Conservation (phyloP, 2,113 vertebrate genomes). For the Megaleporinus macrocephalus region DNA sequence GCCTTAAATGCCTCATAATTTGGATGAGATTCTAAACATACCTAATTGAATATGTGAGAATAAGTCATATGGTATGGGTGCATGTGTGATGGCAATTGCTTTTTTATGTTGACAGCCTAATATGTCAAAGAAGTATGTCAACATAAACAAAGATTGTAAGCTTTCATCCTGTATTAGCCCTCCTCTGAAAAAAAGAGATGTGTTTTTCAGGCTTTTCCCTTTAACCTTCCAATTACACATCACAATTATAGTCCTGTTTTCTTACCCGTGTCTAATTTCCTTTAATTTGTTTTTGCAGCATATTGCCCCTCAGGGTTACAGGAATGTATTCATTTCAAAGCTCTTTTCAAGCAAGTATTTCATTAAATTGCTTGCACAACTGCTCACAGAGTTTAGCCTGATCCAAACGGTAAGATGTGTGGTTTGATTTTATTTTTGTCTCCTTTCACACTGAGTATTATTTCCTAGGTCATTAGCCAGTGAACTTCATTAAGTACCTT, state of each 20-base stretch:
- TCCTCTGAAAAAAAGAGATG: neutral
- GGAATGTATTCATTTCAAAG: conserved; percentile 21
- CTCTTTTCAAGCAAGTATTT: conserved; percentile 3
- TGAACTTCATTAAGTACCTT: neutral
- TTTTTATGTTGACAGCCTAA: neutral
- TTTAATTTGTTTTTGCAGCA: conserved; percentile 47
- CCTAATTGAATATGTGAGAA: neutral
- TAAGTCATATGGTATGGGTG: neutral
- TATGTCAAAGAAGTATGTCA: conserved; percentile 9
- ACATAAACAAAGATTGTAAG: neutral
- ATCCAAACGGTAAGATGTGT: neutral
- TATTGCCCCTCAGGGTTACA: conserved; percentile 40
- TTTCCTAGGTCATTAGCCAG: conserved; percentile 3
- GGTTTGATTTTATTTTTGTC: neutral
- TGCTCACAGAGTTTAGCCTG: conserved; percentile 22
- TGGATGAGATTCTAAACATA: neutral
- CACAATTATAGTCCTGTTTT: conserved; percentile 36
- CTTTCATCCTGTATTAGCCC: neutral
- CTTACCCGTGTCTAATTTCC: conserved; percentile 43
- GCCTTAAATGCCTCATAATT: neutral
- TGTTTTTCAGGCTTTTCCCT: conserved; percentile 31
- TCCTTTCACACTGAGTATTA: conserved; percentile 10
- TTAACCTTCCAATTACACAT: conserved; percentile 15
- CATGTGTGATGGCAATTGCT: neutral
- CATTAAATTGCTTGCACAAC: conserved; percentile 15